A percentile compares a stretch with the other conserved stretches of the same genome.
These are phyloP conservation scores for Venusia cambrica DNA, from an alignment of 2,888 invertebrate species.

Conservation along the genomic window DNA sequence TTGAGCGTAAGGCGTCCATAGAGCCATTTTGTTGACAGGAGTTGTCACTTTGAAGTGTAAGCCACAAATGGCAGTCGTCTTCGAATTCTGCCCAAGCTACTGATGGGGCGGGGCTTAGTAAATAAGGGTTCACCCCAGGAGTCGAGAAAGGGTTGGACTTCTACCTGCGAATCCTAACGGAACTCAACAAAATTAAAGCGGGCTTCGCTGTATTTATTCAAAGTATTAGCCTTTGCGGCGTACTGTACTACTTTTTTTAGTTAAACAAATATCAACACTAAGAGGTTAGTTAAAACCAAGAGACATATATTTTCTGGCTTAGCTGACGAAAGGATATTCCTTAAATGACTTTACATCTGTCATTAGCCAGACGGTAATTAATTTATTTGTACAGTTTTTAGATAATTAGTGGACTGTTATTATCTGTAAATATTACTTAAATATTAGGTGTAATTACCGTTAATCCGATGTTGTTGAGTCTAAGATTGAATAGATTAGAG, in stretches of 20 bases:
- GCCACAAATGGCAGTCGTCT: slow-evolving; percentile 31
- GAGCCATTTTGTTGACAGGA: slow-evolving; percentile 44
- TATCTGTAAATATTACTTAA: too few species aligned
- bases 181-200: slow-evolving; percentile 18
- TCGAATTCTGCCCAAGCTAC: slow-evolving; percentile 26
- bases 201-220: slow-evolving; percentile 15
- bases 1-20: slow-evolving; percentile 67
- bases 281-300: slow-evolving; percentile 2
- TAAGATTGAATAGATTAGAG: neutral
- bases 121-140: slow-evolving; percentile 34
- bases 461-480: slow-evolving; percentile 13
- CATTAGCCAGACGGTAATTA: slow-evolving; percentile 10
- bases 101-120: slow-evolving; percentile 37
- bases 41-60: slow-evolving; percentile 31
- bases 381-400: slow-evolving; percentile 15
- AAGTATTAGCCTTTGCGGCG: slow-evolving; percentile 17
- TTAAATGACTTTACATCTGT: neutral
- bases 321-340: neutral
- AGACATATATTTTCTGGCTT: slow-evolving; percentile 6
- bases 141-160: slow-evolving; percentile 32
- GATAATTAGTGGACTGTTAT: too few species aligned
- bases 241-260: slow-evolving; percentile 22
- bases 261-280: slow-evolving; percentile 13
- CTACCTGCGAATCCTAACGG: slow-evolving; percentile 37
- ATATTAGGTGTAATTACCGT: too few species aligned